Evolutionary conservation across 2,113 vertebrate species (phyloP).

Genomic region (Steatornis caripensis): DNA sequence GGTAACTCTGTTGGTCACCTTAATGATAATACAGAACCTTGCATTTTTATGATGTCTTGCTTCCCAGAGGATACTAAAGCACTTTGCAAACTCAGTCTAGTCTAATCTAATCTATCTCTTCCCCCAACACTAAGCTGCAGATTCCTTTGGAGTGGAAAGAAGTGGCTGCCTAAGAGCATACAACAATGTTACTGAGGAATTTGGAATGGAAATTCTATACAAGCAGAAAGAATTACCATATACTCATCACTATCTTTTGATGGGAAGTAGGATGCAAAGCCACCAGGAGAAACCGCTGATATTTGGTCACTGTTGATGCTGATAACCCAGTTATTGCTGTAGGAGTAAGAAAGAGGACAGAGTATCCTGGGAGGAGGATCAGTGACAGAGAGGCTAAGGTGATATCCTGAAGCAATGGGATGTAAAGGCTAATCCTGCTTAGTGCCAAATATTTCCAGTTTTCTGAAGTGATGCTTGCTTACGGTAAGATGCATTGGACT

Average conservation of each 20-base stretch:
- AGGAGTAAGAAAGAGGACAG: neutral
- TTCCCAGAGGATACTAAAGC: neutral
- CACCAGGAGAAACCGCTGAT: neutral
- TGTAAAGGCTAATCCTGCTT: neutral
- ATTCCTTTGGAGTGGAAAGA: neutral
- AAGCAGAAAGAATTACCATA: neutral
- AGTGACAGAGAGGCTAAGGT: neutral
- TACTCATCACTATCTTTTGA: neutral
- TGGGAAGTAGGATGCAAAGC: neutral
- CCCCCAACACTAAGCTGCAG: neutral
- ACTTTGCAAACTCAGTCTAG: neutral
- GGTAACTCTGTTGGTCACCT: neutral
- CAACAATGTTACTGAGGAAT: neutral
- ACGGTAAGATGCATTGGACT: neutral
- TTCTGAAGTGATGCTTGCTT: neutral
- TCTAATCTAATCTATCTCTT: neutral
- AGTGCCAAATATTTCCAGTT: neutral
- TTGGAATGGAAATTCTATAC: neutral
- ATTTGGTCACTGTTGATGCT: accelerated
- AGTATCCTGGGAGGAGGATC: neutral
- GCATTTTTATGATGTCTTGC: neutral
- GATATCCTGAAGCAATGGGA: neutral
- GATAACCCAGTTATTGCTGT: neutral
- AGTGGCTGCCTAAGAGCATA: neutral
- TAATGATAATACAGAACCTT: neutral